phyloP scores from a whole-genome alignment of 1,140 invertebrate species.

The Achatina immaculata region DNA sequence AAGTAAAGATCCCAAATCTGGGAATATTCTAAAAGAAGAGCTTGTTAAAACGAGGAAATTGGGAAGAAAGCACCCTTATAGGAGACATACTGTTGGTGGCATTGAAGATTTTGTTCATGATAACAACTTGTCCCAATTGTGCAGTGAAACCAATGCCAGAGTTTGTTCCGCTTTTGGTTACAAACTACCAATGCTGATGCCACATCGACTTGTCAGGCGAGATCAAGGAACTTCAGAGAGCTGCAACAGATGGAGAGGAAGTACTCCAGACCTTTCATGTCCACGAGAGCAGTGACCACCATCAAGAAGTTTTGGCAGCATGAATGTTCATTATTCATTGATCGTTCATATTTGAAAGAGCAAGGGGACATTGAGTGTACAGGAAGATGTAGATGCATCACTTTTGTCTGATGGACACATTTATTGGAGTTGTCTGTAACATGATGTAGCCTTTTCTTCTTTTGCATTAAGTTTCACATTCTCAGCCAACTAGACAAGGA shows the following conservation, averaged over 20 bases:
- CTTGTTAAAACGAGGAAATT: neutral
- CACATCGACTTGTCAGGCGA: conserved; percentile 59
- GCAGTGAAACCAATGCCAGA: conserved; percentile 54
- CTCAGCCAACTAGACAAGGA: too few relatives aligned
- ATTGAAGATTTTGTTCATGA: conserved; percentile 86
- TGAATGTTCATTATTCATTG: too few relatives aligned
- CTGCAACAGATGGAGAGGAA: conserved; percentile 59
- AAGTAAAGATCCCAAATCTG: neutral
- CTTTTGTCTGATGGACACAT: too few relatives aligned
- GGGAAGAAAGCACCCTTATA: neutral
- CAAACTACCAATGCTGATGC: conserved; percentile 71
- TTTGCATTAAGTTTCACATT: too few relatives aligned
- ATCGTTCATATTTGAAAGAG: too few relatives aligned
- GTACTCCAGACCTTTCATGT: conserved; percentile 56
- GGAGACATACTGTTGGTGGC: conserved; percentile 90
- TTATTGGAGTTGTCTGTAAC: too few relatives aligned
- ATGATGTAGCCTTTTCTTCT: too few relatives aligned
- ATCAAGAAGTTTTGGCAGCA: too few relatives aligned
- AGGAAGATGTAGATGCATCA: too few relatives aligned
- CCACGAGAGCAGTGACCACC: neutral
- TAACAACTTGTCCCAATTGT: conserved; percentile 71
- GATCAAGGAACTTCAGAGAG: conserved; percentile 41
- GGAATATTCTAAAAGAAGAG: neutral
- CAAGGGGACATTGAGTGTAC: too few relatives aligned
- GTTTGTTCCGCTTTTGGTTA: conserved; percentile 22